Percentiles rank a stretch among this genome's conserved stretches.
Evolutionary conservation across 2,888 invertebrate genomes (phyloP).

Genomic region (Phortica okadai): DNA sequence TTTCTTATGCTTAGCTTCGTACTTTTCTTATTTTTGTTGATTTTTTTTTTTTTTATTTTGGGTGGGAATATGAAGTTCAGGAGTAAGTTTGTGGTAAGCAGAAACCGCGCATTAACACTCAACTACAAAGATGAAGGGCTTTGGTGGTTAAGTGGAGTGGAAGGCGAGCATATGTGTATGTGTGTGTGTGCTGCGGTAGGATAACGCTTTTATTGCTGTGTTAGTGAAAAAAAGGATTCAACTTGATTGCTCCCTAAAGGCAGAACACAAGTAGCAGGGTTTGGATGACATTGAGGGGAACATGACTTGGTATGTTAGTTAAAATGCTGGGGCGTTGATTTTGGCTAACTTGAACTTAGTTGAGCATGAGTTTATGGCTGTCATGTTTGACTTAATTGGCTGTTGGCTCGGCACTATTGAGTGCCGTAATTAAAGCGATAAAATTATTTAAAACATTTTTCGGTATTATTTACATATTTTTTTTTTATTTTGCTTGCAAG

Average conservation of each 20-base stretch:
- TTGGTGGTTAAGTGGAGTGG: not conserved
- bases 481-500: not conserved
- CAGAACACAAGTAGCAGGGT: constrained; percentile 12
- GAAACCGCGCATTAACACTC: constrained; percentile 61
- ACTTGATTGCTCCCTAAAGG: constrained; percentile 63
- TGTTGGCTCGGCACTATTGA: constrained; percentile 8
- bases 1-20: constrained; percentile 39
- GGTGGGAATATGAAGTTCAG: not conserved
- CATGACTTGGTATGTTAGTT: not conserved
- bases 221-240: constrained; percentile 65
- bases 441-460: constrained; percentile 1
- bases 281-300: not conserved
- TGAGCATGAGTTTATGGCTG: constrained; percentile 32
- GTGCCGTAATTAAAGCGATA: constrained; percentile 7
- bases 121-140: constrained; percentile 58
- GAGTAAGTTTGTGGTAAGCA: not conserved
- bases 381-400: constrained; percentile 50
- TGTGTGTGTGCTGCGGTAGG: constrained; percentile 24
- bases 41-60: constrained; percentile 19
- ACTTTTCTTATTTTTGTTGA: not conserved
- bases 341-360: constrained; percentile 21
- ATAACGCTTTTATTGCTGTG: constrained; percentile 64
- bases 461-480: not conserved
- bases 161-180: not conserved
- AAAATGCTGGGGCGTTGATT: constrained; percentile 18